phyloP scores from a whole-genome alignment of 1,140 invertebrate genomes.

The Halesus radiatus region DNA sequence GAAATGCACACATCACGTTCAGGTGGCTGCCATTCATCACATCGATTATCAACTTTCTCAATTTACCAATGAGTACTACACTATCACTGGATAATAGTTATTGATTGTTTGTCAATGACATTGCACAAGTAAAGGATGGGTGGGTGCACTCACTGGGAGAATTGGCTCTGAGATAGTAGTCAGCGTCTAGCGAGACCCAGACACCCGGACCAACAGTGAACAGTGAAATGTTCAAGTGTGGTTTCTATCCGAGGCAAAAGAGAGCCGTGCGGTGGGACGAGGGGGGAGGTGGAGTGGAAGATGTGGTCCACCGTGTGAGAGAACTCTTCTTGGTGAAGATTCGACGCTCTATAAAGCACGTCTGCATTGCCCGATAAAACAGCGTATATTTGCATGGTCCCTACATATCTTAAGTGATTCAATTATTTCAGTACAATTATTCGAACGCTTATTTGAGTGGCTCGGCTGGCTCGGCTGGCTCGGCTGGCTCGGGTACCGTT shows the following conservation, averaged over 20 bases:
- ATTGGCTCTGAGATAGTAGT: too few relatives aligned
- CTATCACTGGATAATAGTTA: too few relatives aligned
- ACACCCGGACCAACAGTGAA: constrained; percentile 3
- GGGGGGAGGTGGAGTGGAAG: neutral
- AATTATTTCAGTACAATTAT: constrained; percentile 42
- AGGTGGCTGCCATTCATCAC: too few relatives aligned
- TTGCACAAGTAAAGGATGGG: too few relatives aligned
- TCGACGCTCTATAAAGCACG: constrained; percentile 52
- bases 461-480: neutral
- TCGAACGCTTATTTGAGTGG: neutral
- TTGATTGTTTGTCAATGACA: too few relatives aligned
- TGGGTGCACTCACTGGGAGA: too few relatives aligned
- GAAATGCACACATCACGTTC: too few relatives aligned
- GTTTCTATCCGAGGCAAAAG: too few relatives aligned
- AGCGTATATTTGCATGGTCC: constrained; percentile 48
- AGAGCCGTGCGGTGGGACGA: neutral
- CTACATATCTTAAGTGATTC: constrained; percentile 34
- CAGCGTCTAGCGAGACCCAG: too few relatives aligned
- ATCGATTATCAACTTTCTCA: too few relatives aligned
- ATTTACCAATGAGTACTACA: too few relatives aligned
- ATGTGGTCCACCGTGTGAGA: constrained; percentile 42
- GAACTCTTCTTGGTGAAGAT: constrained; percentile 44
- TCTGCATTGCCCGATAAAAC: constrained; percentile 43
- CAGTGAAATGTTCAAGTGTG: constrained; percentile 12
- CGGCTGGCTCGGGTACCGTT: neutral